phyloP scores from a whole-genome alignment of 2,797 vertebrate species.

The Mus minutoides region DNA sequence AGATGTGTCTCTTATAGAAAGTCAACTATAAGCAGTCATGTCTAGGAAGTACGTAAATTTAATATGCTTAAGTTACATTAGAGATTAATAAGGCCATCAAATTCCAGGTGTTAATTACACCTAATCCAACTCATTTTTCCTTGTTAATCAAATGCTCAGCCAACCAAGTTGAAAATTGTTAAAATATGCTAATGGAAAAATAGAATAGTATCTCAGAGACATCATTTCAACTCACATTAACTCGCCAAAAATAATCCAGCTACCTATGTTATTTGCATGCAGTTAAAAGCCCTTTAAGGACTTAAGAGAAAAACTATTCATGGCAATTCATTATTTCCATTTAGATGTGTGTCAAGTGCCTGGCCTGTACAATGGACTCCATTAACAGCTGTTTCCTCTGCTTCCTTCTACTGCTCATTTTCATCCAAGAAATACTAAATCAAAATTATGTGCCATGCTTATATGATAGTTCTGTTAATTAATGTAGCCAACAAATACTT shows the following conservation, averaged over 20 bases:
- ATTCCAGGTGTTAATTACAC: slow-evolving; percentile 69
- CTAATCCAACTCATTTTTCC: slow-evolving; percentile 42
- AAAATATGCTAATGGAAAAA: slow-evolving; percentile 74
- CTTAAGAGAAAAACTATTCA: slow-evolving; percentile 39
- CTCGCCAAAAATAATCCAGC: slow-evolving; percentile 63
- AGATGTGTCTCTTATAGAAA: background rate
- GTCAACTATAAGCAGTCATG: slow-evolving; percentile 44
- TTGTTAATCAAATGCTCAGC: slow-evolving; percentile 70
- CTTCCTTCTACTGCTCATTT: background rate
- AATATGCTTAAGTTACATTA: slow-evolving; percentile 67
- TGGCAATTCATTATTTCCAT: slow-evolving; percentile 19
- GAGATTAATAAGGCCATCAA: slow-evolving; percentile 69
- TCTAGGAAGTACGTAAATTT: slow-evolving; percentile 26
- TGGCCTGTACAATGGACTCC: background rate
- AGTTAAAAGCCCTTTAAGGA: slow-evolving; percentile 44
- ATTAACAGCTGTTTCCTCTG: background rate
- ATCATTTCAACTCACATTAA: slow-evolving; percentile 58
- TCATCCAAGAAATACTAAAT: slow-evolving; percentile 14
- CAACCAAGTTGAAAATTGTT: slow-evolving; percentile 64
- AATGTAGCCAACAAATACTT: slow-evolving; percentile 1
- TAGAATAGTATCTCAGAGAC: slow-evolving; percentile 60
- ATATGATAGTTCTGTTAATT: background rate
- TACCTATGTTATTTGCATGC: slow-evolving; percentile 25
- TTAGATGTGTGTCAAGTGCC: background rate
- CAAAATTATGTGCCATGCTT: slow-evolving; percentile 6